Percentiles rank a stretch among this genome's conserved stretches.
Conservation (phyloP, 2,113 vertebrate genomes). For the Crotalus horridus region DNA sequence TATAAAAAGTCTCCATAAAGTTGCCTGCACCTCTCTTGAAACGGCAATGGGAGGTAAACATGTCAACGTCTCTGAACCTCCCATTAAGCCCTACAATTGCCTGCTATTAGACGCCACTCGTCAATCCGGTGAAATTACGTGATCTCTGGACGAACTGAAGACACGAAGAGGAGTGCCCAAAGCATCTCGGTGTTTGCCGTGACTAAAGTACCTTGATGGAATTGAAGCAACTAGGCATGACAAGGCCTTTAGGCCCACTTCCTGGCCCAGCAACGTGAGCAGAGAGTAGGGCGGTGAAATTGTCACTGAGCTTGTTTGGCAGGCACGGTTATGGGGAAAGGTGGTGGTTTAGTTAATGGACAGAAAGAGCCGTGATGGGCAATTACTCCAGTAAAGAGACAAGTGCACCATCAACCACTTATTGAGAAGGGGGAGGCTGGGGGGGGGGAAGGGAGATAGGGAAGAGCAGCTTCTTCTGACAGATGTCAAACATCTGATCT, state of each 20-base stretch:
- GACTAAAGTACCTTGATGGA: background rate
- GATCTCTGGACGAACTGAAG: background rate
- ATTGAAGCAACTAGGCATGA: background rate
- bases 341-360: slow-evolving; percentile 3
- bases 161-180: background rate
- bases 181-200: background rate
- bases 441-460: background rate
- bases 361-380: slow-evolving; percentile 5
- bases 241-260: background rate
- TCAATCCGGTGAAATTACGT: background rate
- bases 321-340: background rate
- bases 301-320: background rate
- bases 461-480: slow-evolving; percentile 54
- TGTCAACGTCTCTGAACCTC: background rate
- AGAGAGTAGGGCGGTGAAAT: background rate
- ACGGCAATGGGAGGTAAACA: background rate
- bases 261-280: background rate
- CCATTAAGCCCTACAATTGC: background rate
- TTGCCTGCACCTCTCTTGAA: background rate
- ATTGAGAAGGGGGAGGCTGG: background rate
- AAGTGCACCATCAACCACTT: slow-evolving; percentile 2
- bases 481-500: slow-evolving; percentile 62
- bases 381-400: slow-evolving; percentile 15
- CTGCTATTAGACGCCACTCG: background rate
- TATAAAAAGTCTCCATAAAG: background rate